phyloP scores from a whole-genome alignment of 1,140 invertebrate species.

The Grapholita molesta region DNA sequence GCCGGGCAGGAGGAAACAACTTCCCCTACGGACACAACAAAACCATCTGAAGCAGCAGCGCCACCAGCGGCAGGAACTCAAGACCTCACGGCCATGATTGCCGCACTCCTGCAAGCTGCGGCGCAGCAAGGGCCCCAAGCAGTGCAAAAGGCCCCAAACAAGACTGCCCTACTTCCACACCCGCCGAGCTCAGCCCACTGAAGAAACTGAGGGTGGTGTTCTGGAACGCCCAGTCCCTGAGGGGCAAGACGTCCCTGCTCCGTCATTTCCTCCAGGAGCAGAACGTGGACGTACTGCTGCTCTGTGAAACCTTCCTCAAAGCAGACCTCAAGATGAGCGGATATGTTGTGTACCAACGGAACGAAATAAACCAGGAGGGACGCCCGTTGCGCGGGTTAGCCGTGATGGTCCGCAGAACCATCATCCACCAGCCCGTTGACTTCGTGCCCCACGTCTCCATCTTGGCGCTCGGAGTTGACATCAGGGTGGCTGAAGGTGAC shows the following conservation, averaged over 20 bases:
- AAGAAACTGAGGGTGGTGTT: background rate
- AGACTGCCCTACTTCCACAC: background rate
- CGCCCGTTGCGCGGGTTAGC: background rate
- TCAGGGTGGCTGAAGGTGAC: background rate
- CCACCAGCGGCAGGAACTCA: background rate
- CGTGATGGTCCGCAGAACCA: background rate
- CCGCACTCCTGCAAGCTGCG: background rate
- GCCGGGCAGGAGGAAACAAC: no score
- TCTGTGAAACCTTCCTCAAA: background rate
- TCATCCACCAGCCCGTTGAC: slow-evolving; percentile 8
- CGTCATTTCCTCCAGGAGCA: background rate
- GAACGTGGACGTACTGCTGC: slow-evolving; percentile 10
- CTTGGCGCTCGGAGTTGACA: background rate
- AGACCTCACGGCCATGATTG: background rate
- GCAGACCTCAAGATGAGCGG: background rate
- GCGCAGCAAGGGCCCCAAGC: background rate
- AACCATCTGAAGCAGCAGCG: background rate
- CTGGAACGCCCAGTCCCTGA: slow-evolving; percentile 2
- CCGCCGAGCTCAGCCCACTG: background rate
- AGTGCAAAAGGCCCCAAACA: background rate
- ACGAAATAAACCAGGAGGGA: background rate
- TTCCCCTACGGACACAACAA: no score
- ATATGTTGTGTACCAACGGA: slow-evolving; percentile 6
- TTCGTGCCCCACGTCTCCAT: background rate
- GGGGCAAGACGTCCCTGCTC: background rate